These are phyloP conservation scores for Apis laboriosa DNA, from an alignment of 1,140 invertebrate genomes.

Conservation along the genomic window DNA sequence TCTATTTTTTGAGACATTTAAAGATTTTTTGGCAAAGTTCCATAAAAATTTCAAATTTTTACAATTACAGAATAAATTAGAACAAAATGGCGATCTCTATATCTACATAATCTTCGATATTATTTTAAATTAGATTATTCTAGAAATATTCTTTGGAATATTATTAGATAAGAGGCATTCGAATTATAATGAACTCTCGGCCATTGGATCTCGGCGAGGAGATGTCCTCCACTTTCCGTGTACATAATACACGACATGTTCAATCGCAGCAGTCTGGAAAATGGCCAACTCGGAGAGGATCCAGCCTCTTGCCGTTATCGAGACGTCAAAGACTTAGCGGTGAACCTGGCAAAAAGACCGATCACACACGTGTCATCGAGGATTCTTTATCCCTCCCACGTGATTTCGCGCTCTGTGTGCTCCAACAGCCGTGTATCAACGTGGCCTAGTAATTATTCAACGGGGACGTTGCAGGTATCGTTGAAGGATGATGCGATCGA, in stretches of 20 bases:
- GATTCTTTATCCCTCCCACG: constrained; percentile 5
- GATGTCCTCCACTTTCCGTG: constrained; percentile 20
- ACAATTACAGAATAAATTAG: too few relatives aligned
- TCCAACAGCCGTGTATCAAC: neutral
- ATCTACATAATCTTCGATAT: neutral
- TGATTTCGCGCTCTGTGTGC: neutral
- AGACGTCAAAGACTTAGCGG: constrained; percentile 50
- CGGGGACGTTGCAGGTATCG: neutral
- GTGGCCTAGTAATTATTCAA: neutral
- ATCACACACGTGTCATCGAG: neutral
- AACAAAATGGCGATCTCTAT: too few relatives aligned
- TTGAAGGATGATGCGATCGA: too few relatives aligned
- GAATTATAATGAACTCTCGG: neutral
- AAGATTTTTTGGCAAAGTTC: too few relatives aligned
- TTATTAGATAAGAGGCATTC: neutral
- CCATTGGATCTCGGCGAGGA: neutral
- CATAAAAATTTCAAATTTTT: too few relatives aligned
- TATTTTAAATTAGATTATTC: neutral
- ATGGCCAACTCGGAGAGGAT: constrained; percentile 44
- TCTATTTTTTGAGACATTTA: too few relatives aligned
- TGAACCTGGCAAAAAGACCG: constrained; percentile 36
- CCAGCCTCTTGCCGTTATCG: constrained; percentile 39
- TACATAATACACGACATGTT: constrained; percentile 36
- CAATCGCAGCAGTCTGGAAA: constrained; percentile 58
- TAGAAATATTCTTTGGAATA: neutral